Conservation (phyloP, 2,888 invertebrate genomes). For the Trimorus sp. region DNA sequence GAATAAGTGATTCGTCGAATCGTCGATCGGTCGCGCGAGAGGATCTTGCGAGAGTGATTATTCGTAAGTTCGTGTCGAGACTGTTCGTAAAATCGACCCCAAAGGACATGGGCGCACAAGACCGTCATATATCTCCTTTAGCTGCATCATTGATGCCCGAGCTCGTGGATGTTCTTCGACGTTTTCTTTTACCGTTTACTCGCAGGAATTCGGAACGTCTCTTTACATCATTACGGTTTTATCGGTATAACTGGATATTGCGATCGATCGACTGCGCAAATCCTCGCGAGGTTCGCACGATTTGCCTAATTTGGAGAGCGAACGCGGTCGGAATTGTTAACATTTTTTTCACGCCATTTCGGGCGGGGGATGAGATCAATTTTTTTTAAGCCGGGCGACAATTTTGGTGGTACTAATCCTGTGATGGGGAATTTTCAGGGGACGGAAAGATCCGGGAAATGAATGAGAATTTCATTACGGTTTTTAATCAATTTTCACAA, state of each 20-base stretch:
- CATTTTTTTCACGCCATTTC: no score
- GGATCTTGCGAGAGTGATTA: slow-evolving; percentile 77
- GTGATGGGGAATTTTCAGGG: no score
- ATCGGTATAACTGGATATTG: neutral
- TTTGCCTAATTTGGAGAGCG: no score
- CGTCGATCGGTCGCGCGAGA: slow-evolving; percentile 70
- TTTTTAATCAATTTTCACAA: no score
- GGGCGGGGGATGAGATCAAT: no score
- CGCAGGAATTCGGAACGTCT: slow-evolving; percentile 1
- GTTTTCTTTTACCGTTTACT: slow-evolving; percentile 48
- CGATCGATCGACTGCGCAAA: neutral
- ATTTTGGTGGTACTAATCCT: no score
- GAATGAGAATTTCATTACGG: no score
- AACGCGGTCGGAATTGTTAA: no score
- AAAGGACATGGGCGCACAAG: slow-evolving; percentile 71
- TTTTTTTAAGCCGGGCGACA: no score
- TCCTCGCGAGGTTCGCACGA: no score
- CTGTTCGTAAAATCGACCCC: slow-evolving; percentile 79
- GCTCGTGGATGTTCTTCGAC: slow-evolving; percentile 56
- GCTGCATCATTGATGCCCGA: slow-evolving; percentile 79
- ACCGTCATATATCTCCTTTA: slow-evolving; percentile 76
- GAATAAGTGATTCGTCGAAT: slow-evolving; percentile 77
- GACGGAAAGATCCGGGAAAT: no score
- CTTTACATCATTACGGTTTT: slow-evolving; percentile 14
- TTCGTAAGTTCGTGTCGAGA: slow-evolving; percentile 75